Evolutionary conservation across 2,113 vertebrate genomes (phyloP).

Genomic region (Hassar affinis): DNA sequence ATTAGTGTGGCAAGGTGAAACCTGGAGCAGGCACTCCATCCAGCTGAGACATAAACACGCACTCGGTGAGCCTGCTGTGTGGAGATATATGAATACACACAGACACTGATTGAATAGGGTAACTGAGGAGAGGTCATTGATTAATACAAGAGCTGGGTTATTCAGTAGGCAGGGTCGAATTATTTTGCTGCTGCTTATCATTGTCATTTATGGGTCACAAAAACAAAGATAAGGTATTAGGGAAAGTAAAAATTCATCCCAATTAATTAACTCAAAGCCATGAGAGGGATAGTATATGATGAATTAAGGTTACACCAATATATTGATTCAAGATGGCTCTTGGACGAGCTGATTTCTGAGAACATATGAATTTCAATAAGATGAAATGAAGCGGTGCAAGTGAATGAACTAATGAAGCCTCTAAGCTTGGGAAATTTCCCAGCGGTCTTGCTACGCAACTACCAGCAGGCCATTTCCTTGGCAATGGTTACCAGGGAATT

Average conservation of each 20-base stretch:
- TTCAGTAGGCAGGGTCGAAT: background rate
- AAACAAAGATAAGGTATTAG: background rate
- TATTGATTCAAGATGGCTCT: slow-evolving; percentile 24
- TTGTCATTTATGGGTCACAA: background rate
- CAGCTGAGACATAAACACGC: slow-evolving; percentile 2
- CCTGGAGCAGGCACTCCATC: background rate
- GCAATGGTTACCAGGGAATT: slow-evolving; percentile 53
- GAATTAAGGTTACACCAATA: slow-evolving; percentile 18
- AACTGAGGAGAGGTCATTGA: background rate
- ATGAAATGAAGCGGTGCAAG: slow-evolving; percentile 34
- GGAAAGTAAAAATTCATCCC: background rate
- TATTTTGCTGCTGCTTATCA: background rate
- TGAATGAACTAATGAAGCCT: slow-evolving; percentile 44
- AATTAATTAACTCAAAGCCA: background rate
- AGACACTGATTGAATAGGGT: background rate
- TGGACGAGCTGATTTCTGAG: slow-evolving; percentile 22
- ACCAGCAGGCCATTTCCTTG: slow-evolving; percentile 51
- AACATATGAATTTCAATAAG: slow-evolving; percentile 49
- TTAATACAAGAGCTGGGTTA: background rate
- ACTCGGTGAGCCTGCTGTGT: background rate
- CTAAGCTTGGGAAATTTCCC: slow-evolving; percentile 49
- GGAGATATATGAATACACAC: background rate
- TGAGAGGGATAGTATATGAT: background rate
- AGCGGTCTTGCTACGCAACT: slow-evolving; percentile 39
- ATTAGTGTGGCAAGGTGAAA: slow-evolving; percentile 2